Base-by-base conservation (phyloP, 1,140 invertebrate genomes). In the Drosophila athabasca region DNA sequence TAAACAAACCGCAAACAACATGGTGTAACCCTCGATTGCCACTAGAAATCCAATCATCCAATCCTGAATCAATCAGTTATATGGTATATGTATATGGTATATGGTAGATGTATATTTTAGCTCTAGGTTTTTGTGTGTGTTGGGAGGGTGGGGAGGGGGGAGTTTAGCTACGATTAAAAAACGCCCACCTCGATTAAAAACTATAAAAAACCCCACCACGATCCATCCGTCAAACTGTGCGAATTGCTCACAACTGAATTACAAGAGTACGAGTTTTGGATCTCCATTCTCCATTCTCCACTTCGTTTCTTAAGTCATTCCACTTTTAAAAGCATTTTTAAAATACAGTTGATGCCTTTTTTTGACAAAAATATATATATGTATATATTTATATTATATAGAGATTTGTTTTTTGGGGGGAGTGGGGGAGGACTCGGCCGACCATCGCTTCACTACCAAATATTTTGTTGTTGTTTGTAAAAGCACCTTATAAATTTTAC, bases 401-500 rank as follows among this genome's bases (percentile, higher is more conserved):
- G 35, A 39, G 35, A 13, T 13, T 39, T 39, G 3, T 39, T 39
- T 9, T 9, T 3, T 58, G 52, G 67, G 58, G 58, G 44, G 22
- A 8, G 54, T 59, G 54, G 50, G 68, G 66, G 68, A 50, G 48
- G 48, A 71, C 11, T 39, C 35, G 11, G 41, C 43, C 49, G 76
- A 62, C 65, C 49, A 60, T 68, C 9, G 11, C 61, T 51, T 64
- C 31, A 68, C 52, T 69, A 69, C 65, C 66, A 69, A 69, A 69
- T 69, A 69, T 69, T 69, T 69, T 55, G 45, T 69, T 39, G 24
- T 69, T 39, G 24, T 59, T 62, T 87, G 76, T 82, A 87, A 90
- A 87, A 90, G 81, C 88, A 90, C 75, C 72, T 87, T 90, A 85
- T 88, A 88, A 77, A 82, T 87, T 78, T 72, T 75, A 76, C 66